phyloP scores from a whole-genome alignment of 2,797 vertebrate species.

The Pipistrellus kuhlii region DNA sequence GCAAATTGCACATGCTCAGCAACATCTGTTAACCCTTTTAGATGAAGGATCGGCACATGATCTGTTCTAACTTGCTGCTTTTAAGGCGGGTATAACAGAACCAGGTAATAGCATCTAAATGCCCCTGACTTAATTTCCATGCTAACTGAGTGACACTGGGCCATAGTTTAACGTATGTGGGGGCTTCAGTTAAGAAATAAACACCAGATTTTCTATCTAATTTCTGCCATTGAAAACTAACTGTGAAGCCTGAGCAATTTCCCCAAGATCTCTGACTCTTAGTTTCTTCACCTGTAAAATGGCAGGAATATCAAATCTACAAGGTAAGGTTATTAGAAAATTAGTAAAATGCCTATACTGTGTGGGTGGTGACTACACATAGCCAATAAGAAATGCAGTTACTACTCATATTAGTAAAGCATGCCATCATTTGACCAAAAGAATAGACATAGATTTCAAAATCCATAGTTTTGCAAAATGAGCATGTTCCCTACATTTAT shows the following conservation, averaged over 20 bases:
- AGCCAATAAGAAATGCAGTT: not conserved
- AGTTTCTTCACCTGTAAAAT: not conserved
- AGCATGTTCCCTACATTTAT: not conserved
- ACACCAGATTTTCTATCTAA: not conserved
- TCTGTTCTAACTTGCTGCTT: not conserved
- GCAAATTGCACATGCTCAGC: not conserved
- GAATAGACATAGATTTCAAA: not conserved
- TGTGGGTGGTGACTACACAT: not conserved
- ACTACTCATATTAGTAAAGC: slow-evolving; percentile 8
- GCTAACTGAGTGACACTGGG: not conserved
- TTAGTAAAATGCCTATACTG: not conserved
- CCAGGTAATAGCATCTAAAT: not conserved
- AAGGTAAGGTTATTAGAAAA: not conserved
- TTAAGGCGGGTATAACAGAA: not conserved
- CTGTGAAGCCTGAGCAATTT: not conserved
- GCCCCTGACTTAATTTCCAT: not conserved
- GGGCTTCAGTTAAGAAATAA: not conserved
- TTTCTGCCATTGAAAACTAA: not conserved
- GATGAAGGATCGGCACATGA: not conserved
- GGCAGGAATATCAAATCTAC: not conserved
- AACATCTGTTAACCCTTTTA: not conserved
- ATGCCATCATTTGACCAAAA: not conserved
- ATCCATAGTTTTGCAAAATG: not conserved
- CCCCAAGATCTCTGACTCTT: not conserved
- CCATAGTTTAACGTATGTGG: not conserved